These are phyloP conservation scores for Ciconia stormi DNA, from an alignment of 2,113 vertebrate species.

Conservation along the genomic window DNA sequence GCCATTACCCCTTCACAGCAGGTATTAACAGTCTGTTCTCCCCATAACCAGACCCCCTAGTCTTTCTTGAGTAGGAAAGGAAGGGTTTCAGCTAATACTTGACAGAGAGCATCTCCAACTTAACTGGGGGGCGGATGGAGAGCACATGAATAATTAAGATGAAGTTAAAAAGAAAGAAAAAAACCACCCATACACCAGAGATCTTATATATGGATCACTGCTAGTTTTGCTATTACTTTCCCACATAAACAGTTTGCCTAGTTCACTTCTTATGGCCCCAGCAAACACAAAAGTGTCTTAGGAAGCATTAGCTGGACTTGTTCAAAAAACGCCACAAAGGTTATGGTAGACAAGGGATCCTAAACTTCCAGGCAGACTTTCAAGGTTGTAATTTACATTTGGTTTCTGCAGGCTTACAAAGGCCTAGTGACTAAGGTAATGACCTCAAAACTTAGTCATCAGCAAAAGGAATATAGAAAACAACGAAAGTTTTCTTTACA, in stretches of 20 bases:
- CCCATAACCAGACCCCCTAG: not conserved
- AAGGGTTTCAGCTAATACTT: not conserved
- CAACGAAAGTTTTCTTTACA: not conserved
- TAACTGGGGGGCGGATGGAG: not conserved
- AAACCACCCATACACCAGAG: rapidly evolving
- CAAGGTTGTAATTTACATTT: not conserved
- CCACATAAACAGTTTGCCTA: not conserved
- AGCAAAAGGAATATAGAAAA: not conserved
- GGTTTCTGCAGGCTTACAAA: not conserved
- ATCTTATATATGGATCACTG: not conserved
- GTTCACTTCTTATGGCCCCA: not conserved
- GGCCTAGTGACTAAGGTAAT: not conserved
- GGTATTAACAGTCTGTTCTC: not conserved
- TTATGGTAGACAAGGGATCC: not conserved
- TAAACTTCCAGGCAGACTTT: constrained; percentile 13
- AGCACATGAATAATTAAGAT: not conserved
- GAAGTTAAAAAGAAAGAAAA: not conserved
- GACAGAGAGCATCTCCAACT: not conserved
- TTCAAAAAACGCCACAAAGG: not conserved
- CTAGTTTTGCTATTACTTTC: not conserved
- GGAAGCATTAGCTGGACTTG: not conserved
- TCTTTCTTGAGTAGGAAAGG: not conserved
- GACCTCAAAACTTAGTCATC: constrained; percentile 20
- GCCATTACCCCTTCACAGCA: not conserved
- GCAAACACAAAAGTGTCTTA: not conserved